Evolutionary conservation across 2,888 invertebrate species (phyloP).

Genomic region (Acleris literana): DNA sequence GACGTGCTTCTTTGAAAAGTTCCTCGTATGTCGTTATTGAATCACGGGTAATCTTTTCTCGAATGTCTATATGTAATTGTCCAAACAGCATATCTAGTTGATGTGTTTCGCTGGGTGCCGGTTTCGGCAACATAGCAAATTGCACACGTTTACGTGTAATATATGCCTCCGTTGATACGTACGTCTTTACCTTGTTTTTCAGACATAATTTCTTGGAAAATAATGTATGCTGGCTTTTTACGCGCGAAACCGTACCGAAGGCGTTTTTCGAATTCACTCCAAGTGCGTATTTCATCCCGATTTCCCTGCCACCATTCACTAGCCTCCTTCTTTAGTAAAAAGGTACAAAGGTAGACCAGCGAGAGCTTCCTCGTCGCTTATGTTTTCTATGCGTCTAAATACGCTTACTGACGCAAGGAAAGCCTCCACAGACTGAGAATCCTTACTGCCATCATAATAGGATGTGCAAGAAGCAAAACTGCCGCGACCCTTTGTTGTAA

Average conservation of each 20-base stretch:
- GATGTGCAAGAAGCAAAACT: conserved; percentile 1
- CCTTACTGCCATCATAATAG: conserved; percentile 2
- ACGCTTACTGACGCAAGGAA: conserved; percentile 1
- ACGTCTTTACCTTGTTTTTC: neutral
- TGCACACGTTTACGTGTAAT: conserved; percentile 1
- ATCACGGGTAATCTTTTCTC: conserved; percentile 6
- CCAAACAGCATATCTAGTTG: conserved; percentile 9
- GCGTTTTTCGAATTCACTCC: conserved; percentile 2
- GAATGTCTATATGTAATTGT: conserved; percentile 4
- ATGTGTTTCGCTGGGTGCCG: neutral
- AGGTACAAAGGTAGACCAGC: neutral
- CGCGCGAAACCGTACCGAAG: neutral
- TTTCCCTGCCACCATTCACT: neutral
- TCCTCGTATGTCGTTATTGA: neutral
- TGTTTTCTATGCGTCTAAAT: neutral
- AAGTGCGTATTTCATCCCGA: neutral
- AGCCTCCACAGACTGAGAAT: neutral
- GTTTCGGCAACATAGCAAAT: neutral
- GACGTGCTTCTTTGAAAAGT: conserved; percentile 5
- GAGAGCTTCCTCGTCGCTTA: neutral
- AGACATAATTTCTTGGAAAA: neutral
- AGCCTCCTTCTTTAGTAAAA: conserved; percentile 2
- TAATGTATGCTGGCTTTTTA: neutral
- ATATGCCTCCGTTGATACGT: no score
- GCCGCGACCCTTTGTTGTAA: conserved; percentile 2